phyloP scores from a whole-genome alignment of 2,113 vertebrate genomes.

The human (Homo sapiens) region GRCh38 chrX:7854501-7855000 shows the following conservation, averaged over 20 bases:
- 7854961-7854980: too few species aligned
- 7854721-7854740: rapidly evolving
- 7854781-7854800: rapidly evolving
- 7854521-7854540: too few species aligned
- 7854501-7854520: neutral
- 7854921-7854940: rapidly evolving
- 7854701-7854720: neutral
- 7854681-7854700: neutral
- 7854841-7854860: neutral
- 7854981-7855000: too few species aligned
- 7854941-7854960: neutral
- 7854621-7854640: neutral
- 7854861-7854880: neutral
- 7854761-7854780: rapidly evolving
- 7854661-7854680: neutral
- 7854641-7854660: too few species aligned
- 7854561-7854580: neutral
- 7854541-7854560: rapidly evolving
- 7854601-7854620: too few species aligned
- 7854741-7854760: rapidly evolving
- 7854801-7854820: neutral
- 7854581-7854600: too few species aligned
- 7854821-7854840: too few species aligned
- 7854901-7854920: neutral
- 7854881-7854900: neutral